phyloP scores from a whole-genome alignment of 2,888 invertebrate genomes.

The Automeris io region DNA sequence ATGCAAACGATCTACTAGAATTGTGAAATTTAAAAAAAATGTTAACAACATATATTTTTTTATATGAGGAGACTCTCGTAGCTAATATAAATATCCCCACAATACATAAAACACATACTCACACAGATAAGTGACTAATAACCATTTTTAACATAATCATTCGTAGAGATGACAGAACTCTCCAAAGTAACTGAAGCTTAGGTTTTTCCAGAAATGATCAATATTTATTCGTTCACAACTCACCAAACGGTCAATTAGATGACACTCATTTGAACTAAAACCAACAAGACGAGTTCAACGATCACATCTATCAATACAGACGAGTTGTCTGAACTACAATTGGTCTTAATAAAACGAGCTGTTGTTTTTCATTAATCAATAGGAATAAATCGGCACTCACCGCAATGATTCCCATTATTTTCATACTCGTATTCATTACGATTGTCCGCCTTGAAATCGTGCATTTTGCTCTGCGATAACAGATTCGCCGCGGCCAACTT shows the following conservation, averaged over 20 bases:
- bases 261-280: background rate
- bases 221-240: no score
- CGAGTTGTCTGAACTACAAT: constrained; percentile 25
- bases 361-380: constrained; percentile 15
- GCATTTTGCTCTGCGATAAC: constrained; percentile 64
- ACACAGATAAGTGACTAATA: no score
- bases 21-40: no score
- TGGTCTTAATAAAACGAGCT: constrained; percentile 33
- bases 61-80: no score
- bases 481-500: constrained; percentile 71
- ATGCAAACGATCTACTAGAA: no score
- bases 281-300: constrained; percentile 17
- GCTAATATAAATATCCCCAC: no score
- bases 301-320: constrained; percentile 25
- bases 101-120: no score
- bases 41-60: no score
- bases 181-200: no score
- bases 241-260: background rate
- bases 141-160: no score
- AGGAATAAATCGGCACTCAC: constrained; percentile 34
- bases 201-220: no score
- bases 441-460: constrained; percentile 52
- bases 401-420: constrained; percentile 48
- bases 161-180: no score
- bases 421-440: constrained; percentile 58